Percentiles rank a stretch among this genome's conserved stretches.
Evolutionary conservation across 2,888 invertebrate species (phyloP).

Genomic region (Pinctada fucata): DNA sequence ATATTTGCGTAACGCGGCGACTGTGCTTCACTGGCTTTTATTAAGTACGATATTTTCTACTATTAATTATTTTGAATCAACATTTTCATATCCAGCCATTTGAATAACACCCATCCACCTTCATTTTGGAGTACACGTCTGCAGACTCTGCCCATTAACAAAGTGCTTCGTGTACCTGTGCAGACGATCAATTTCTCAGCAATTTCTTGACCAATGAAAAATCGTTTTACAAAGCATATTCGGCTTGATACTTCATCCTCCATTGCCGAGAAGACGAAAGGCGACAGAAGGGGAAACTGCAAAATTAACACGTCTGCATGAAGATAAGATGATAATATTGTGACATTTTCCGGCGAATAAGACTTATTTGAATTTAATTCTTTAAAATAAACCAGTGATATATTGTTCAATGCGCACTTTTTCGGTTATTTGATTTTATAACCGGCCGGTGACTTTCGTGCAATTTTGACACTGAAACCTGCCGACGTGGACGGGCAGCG

Average conservation of each 20-base stretch:
- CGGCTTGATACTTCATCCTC: conserved; percentile 4
- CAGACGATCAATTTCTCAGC: background rate
- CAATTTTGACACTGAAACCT: conserved; percentile 30
- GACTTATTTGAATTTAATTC: too few relatives aligned
- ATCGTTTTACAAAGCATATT: conserved; percentile 3
- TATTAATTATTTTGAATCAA: too few relatives aligned
- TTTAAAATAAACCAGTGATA: background rate
- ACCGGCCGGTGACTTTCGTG: conserved; percentile 22
- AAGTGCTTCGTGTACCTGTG: background rate
- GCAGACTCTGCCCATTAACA: too few relatives aligned
- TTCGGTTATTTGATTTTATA: background rate
- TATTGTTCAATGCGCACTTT: background rate
- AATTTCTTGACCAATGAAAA: background rate
- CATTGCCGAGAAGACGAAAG: conserved; percentile 3
- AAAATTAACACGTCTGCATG: background rate
- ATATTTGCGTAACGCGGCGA: too few relatives aligned
- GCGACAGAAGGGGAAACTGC: conserved; percentile 26
- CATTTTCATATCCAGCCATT: too few relatives aligned
- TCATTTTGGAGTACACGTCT: too few relatives aligned
- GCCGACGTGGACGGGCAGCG: conserved; percentile 41
- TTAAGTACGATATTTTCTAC: too few relatives aligned
- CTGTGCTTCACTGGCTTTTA: too few relatives aligned
- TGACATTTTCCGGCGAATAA: too few relatives aligned
- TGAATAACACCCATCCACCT: too few relatives aligned
- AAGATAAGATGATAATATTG: background rate